These are phyloP conservation scores for Desmodus rotundus DNA, from an alignment of 2,113 vertebrate species.

Conservation along the genomic window DNA sequence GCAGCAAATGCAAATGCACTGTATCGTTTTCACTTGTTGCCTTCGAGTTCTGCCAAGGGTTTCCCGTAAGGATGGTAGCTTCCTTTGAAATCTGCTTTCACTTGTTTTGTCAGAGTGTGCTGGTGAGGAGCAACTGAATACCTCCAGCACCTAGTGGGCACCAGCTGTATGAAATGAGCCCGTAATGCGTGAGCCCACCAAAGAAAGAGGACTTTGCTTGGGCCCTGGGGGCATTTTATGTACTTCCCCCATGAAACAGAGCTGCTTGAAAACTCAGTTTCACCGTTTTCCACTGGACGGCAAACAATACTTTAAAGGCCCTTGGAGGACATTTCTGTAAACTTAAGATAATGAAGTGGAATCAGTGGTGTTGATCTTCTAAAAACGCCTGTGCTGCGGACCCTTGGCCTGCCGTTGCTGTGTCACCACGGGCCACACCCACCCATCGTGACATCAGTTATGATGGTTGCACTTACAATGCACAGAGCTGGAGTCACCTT, in stretches of 20 bases:
- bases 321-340: neutral
- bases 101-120: constrained; percentile 53
- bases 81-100: constrained; percentile 48
- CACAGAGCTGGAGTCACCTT: neutral
- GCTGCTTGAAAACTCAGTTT: neutral
- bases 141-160: neutral
- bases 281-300: neutral
- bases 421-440: neutral
- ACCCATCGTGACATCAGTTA: neutral
- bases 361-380: neutral
- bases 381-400: neutral
- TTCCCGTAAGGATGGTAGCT: constrained; percentile 12
- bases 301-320: neutral
- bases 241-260: constrained; percentile 7
- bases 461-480: neutral
- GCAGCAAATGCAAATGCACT: constrained; percentile 61
- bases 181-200: neutral
- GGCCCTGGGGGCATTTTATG: neutral
- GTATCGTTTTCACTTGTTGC: constrained; percentile 71
- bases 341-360: neutral
- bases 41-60: constrained; percentile 40
- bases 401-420: neutral
- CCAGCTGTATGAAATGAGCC: neutral
- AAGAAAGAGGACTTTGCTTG: neutral
- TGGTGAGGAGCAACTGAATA: neutral